These are phyloP conservation scores for Labeo rohita DNA, from an alignment of 2,113 vertebrate genomes.

Conservation along the genomic window DNA sequence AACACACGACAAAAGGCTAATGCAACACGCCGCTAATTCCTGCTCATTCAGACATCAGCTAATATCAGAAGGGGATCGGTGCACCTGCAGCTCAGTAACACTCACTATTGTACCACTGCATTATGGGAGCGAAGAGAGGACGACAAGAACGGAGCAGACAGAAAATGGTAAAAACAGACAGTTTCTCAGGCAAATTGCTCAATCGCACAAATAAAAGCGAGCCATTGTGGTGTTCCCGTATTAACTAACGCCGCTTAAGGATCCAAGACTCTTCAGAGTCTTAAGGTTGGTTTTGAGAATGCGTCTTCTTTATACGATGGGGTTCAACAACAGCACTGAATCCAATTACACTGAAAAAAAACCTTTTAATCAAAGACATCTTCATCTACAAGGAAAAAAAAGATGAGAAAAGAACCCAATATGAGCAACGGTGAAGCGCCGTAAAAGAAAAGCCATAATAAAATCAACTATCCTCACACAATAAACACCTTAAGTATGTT, in stretches of 20 bases:
- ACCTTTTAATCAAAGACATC: constrained; percentile 55
- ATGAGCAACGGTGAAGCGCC: constrained; percentile 48
- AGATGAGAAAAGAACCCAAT: constrained; percentile 44
- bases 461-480: not conserved
- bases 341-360: constrained; percentile 52
- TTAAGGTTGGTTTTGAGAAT: constrained; percentile 65
- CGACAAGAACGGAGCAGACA: constrained; percentile 75
- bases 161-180: constrained; percentile 86
- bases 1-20: constrained; percentile 99
- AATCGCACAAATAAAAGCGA: constrained; percentile 72
- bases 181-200: constrained; percentile 83
- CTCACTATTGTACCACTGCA: constrained; percentile 91
- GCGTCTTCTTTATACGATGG: constrained; percentile 73
- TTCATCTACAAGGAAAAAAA: constrained; percentile 44
- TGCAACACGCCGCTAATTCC: constrained; percentile 98
- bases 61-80: constrained; percentile 96
- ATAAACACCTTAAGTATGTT: constrained; percentile 24
- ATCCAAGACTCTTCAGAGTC: constrained; percentile 64
- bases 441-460: not conserved
- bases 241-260: constrained; percentile 68
- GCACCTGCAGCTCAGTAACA: constrained; percentile 99
- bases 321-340: constrained; percentile 63
- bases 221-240: constrained; percentile 78
- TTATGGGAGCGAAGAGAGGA: constrained; percentile 77
- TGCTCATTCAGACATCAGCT: constrained; percentile 92